A percentile compares a stretch with the other conserved stretches of the same genome.
These are phyloP conservation scores for Tachina lurida DNA, from an alignment of 2,888 invertebrate genomes.

Conservation along the genomic window DNA sequence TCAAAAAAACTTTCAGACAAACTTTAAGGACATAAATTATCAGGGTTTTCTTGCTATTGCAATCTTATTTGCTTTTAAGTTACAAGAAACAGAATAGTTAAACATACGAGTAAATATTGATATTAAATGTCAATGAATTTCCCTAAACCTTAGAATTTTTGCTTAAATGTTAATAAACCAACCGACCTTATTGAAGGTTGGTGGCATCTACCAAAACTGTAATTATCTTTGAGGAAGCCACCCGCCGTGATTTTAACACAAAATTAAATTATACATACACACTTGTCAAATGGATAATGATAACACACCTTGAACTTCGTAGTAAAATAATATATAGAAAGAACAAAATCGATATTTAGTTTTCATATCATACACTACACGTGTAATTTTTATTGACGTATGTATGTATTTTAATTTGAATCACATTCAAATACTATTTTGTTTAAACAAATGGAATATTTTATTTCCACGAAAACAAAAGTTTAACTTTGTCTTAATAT, in stretches of 20 bases:
- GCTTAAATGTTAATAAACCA: background rate
- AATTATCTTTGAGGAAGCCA: background rate
- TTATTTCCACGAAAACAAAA: conserved; percentile 9
- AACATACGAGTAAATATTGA: background rate
- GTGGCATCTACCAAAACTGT: background rate
- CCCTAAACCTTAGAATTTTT: conserved; percentile 41
- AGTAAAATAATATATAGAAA: background rate
- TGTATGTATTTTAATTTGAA: background rate
- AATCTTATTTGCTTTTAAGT: background rate
- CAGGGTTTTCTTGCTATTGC: too few species aligned
- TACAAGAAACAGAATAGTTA: background rate
- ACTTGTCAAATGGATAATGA: conserved; percentile 21
- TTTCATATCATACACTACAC: background rate
- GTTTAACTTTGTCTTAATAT: background rate
- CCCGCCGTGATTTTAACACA: background rate
- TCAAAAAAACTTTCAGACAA: too few species aligned
- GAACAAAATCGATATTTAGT: conserved; percentile 21
- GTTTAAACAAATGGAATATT: background rate
- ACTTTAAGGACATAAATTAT: too few species aligned
- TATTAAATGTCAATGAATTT: conserved; percentile 47
- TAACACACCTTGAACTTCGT: conserved; percentile 54
- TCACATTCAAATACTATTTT: background rate
- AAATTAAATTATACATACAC: background rate
- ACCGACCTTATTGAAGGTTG: conserved; percentile 45
- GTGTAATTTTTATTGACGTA: background rate